These are phyloP conservation scores for Rhynchonycteris naso DNA, from an alignment of 2,797 vertebrate genomes.

Conservation along the genomic window DNA sequence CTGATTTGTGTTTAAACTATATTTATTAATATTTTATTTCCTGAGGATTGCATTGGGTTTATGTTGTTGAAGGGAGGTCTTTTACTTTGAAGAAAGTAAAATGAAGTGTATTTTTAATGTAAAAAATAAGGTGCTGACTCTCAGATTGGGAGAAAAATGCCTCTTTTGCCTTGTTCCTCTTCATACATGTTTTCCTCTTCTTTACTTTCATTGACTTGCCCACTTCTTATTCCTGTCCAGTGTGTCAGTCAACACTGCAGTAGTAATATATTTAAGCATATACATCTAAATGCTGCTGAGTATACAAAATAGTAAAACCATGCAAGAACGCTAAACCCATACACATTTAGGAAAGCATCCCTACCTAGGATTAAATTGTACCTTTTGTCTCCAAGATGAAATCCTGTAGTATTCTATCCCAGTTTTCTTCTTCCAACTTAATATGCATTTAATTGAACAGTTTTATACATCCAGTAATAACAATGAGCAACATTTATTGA, in stretches of 20 bases:
- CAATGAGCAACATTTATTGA: neutral
- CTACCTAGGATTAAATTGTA: neutral
- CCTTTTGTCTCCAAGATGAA: neutral
- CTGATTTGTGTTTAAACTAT: conserved; percentile 58
- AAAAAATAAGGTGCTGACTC: conserved; percentile 9
- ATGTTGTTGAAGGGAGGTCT: neutral
- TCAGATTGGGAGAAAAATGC: neutral
- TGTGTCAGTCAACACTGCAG: neutral
- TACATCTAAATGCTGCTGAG: neutral
- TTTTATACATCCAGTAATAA: neutral
- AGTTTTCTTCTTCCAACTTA: conserved; percentile 12
- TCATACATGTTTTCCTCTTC: neutral
- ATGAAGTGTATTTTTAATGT: neutral
- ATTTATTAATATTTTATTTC: conserved; percentile 47
- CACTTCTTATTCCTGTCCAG: neutral
- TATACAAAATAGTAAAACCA: neutral
- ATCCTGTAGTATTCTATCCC: neutral
- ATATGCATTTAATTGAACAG: neutral
- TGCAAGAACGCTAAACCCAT: neutral
- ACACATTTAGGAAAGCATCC: neutral
- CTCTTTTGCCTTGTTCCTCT: neutral
- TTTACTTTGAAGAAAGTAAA: conserved; percentile 47
- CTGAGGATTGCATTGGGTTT: neutral
- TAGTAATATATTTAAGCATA: neutral
- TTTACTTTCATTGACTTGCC: conserved; percentile 30